Percentiles rank a stretch among this genome's conserved stretches.
Evolutionary conservation across 1,140 invertebrate species (phyloP).

Genomic region (Cotesia chilonis): DNA sequence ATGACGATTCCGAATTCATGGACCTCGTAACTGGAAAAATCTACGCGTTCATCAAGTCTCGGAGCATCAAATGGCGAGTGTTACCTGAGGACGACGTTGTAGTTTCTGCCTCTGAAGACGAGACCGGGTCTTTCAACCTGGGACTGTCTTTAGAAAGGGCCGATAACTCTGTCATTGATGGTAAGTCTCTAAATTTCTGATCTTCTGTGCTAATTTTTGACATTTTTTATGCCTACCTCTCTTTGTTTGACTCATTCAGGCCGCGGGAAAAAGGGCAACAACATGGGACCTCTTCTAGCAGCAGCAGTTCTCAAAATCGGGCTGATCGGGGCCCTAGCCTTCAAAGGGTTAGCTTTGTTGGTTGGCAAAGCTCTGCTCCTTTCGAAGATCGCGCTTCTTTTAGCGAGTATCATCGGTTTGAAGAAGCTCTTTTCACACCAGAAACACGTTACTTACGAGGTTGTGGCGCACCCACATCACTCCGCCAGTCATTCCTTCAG

Average conservation of each 20-base stretch:
- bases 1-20: slow-evolving; percentile 75
- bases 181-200: slow-evolving; percentile 48
- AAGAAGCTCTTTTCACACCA: slow-evolving; percentile 81
- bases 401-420: slow-evolving; percentile 81
- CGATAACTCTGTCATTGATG: slow-evolving; percentile 59
- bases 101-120: slow-evolving; percentile 73
- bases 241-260: slow-evolving; percentile 55
- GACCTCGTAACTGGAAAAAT: slow-evolving; percentile 77
- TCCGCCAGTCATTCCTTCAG: slow-evolving; percentile 62
- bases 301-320: slow-evolving; percentile 81
- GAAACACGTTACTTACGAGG: slow-evolving; percentile 80
- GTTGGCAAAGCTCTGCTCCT: slow-evolving; percentile 84
- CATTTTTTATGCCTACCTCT: slow-evolving; percentile 13
- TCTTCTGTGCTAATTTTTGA: neutral
- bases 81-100: slow-evolving; percentile 81
- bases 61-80: slow-evolving; percentile 68
- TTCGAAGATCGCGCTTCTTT: slow-evolving; percentile 81
- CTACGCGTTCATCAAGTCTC: slow-evolving; percentile 76
- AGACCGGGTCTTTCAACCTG: slow-evolving; percentile 76
- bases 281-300: slow-evolving; percentile 78
- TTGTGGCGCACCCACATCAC: slow-evolving; percentile 75
- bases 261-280: slow-evolving; percentile 76
- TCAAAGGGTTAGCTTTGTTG: slow-evolving; percentile 81
- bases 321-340: slow-evolving; percentile 78
- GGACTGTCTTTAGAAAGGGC: slow-evolving; percentile 75